These are phyloP conservation scores for Urosaurus nigricauda DNA, from an alignment of 2,797 vertebrate species.

Conservation along the genomic window DNA sequence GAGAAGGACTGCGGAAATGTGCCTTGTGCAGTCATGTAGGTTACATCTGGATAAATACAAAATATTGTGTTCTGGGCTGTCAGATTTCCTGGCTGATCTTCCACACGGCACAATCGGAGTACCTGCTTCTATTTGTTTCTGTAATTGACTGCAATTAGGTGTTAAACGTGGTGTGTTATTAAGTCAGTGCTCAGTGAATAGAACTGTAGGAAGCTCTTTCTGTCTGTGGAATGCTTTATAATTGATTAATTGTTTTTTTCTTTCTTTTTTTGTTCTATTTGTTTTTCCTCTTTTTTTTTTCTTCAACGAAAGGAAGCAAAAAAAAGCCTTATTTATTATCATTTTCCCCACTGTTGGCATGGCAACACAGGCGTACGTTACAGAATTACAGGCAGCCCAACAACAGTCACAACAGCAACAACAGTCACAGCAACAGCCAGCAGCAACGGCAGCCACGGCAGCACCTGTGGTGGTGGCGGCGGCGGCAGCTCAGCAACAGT, in stretches of 20 bases:
- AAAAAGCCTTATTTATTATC: slow-evolving; percentile 77
- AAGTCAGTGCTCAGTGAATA: slow-evolving; percentile 52
- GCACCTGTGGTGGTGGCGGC: slow-evolving; percentile 35
- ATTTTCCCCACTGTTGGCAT: slow-evolving; percentile 79
- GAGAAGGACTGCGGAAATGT: background rate
- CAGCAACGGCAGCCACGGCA: slow-evolving; percentile 58
- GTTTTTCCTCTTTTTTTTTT: slow-evolving; percentile 48
- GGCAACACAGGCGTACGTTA: slow-evolving; percentile 90
- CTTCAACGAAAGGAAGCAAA: slow-evolving; percentile 72
- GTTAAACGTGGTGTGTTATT: slow-evolving; percentile 53
- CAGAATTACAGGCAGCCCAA: slow-evolving; percentile 87
- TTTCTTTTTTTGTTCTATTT: slow-evolving; percentile 50
- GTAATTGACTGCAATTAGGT: slow-evolving; percentile 20
- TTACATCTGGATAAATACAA: background rate
- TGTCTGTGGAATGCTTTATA: slow-evolving; percentile 51
- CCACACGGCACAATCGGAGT: background rate
- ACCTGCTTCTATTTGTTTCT: background rate
- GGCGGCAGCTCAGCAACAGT: slow-evolving; percentile 70
- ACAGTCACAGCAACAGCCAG: slow-evolving; percentile 64
- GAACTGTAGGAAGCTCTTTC: slow-evolving; percentile 53
- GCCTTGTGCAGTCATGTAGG: background rate
- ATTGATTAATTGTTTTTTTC: slow-evolving; percentile 69
- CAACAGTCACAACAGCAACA: slow-evolving; percentile 81
- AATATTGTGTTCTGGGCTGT: background rate
- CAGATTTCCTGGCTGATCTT: slow-evolving; percentile 16